These are phyloP conservation scores for Tiliqua scincoides DNA, from an alignment of 2,113 vertebrate species.

Conservation along the genomic window DNA sequence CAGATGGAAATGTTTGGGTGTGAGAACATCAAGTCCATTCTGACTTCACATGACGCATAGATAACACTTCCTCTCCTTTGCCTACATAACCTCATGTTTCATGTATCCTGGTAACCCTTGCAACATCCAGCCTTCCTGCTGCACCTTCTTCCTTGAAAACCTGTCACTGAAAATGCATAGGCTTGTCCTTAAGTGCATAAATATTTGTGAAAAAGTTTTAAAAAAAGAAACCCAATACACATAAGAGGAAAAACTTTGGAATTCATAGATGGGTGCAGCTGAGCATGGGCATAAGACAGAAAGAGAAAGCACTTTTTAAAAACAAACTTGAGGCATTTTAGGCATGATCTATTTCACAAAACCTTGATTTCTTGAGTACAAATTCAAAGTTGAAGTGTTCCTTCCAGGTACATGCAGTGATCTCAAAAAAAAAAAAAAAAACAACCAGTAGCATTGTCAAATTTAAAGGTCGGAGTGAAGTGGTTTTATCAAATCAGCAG, in stretches of 20 bases:
- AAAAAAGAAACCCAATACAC: not conserved
- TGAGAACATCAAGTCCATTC: conserved; percentile 64
- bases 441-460: not conserved
- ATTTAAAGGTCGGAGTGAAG: conserved; percentile 17
- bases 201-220: not conserved
- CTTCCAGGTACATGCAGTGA: conserved; percentile 1
- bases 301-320: not conserved
- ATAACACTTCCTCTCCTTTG: conserved; percentile 55
- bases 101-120: conserved; percentile 20
- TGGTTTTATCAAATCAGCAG: conserved; percentile 44
- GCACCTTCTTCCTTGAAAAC: conserved; percentile 33
- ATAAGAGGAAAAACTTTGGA: conserved; percentile 1
- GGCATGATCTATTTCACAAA: conserved; percentile 12
- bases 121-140: not conserved
- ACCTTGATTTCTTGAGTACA: not conserved
- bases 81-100: conserved; percentile 48
- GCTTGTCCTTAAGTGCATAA: not conserved
- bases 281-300: not conserved
- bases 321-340: not conserved
- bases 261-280: conserved; percentile 7
- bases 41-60: conserved; percentile 53
- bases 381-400: not conserved
- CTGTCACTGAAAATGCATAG: conserved; percentile 16
- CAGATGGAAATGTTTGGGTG: conserved; percentile 68
- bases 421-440: not conserved